Evolutionary conservation across 1,140 invertebrate species (phyloP), one percentile per base, ranked within the genome.

Genomic region (Macrocentrus cingulum): DNA sequence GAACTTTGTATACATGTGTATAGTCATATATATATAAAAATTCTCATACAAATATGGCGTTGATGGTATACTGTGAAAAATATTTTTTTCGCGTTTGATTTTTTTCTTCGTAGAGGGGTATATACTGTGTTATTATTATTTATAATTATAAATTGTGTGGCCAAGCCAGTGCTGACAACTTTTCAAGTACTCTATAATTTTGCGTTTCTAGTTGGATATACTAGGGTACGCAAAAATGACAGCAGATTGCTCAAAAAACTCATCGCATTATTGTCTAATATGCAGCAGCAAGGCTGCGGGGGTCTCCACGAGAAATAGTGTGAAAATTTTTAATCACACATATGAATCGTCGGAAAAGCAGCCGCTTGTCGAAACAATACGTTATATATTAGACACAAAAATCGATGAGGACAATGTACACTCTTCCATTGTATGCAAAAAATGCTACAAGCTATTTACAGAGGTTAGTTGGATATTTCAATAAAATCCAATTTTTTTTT

Each of bases 361-460:
- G 58, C 69, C 78, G 13, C 70, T 85, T 15, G 66, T 73, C 11
- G 64, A 75, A 54, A 69, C 77, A 6, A 78, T 88, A 63, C 75
- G 73, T 45, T 65, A 73, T 34, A 66, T 85, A n/a, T 66, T 86
- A 32, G 76, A 81, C 25, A 74, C 70, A 44, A 71, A 81, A 52
- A 63, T 86, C 3, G 78, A 67, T 25, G 71, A 81, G 62, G 70
- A 82, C 4, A 70, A 70, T 56, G 75, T 78, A 1, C 83, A 85
- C 66, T 83, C 82, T 16, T 67, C 73, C 45, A 70, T 85, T 18
- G 69, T 87, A 15, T 88, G 86, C 68, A 86, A 84, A 71, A 87
- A 86, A 63, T 88, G 86, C 66, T 86, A 76, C 62, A 84, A 84
- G 71, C 66, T 84, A 22, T 77, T 85, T 46, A 81, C 82, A 61